Base-by-base conservation (phyloP, 2,797 vertebrate species). In the Leontopithecus rosalia region DNA sequence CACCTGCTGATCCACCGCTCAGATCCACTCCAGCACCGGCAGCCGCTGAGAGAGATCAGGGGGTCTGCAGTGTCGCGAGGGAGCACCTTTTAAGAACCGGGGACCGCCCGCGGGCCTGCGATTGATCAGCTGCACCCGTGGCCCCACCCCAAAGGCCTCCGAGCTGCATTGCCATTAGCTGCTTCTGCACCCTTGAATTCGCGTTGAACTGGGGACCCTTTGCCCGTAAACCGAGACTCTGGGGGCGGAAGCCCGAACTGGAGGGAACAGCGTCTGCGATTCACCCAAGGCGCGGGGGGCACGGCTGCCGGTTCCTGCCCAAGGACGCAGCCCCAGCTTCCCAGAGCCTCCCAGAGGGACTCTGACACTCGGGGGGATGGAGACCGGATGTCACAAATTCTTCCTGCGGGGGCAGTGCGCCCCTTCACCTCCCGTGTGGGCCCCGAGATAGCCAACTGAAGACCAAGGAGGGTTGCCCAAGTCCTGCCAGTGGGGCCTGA, bases 31-130 rank as follows among this genome's bases (percentile, higher is more conserved):
- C 26, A 13, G 7, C 67, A 11, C 24, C 3, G 22, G 52, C 26
- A 10, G 26, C 8, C 0, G 8, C 15, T 41, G 2, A 4, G 4
- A 46, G n/a, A 24, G 33, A 61, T 30, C 26, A 22, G 0, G 17
- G 41, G 7, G 4, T 20, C 2, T 26, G 36, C 20, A 2, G 14
- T 10, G 9, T 20, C 15, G 13, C 5, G 13, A 17, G 0, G 22
- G 41, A 8, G 17, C 46, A 7, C 24, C 41, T 72, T 82, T 55
- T 22, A 43, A 33, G 55, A 52, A 2, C 7, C 50, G 39, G 36
- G 46, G 19, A 52, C 50, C 2, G 3, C 58, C n/a, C 0, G 28
- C 39, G 14, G 2, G 15, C 19, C 22, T 22, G 48, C n/a, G 28
- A 79, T 90, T 84, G 87, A 75, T 12, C 39, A 24, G 6, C 36